Evolutionary conservation across 2,113 vertebrate genomes (phyloP), one percentile per base, ranked within the genome.

Genomic region (Prunella himalayana): DNA sequence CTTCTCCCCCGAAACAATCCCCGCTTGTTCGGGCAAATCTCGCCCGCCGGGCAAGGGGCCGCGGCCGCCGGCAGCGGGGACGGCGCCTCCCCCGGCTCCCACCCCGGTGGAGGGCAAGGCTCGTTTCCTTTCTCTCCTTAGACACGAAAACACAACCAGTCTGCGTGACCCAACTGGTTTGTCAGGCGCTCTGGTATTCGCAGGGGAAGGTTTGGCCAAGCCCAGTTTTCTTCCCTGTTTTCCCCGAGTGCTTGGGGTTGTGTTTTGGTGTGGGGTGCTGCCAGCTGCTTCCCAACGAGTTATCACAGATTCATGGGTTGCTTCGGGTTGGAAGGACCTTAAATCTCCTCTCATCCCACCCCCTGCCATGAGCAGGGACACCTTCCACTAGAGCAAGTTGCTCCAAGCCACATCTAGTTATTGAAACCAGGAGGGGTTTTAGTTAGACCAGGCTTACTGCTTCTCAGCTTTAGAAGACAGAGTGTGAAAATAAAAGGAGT

Each of bases 201-300:
- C 68, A 47, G 77, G 65, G 71, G 37, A 91, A 91, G 83, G 44
- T 73, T 77, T 69, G 77, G 86, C 92, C 76, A 6, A 72, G 63
- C 47, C 9, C 15, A 0, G 19, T 4, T 56, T 6, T 90, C 49
- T 50, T 5, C 39, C n/a, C 21, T 8, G 8, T 11, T 90, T 60
- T 33, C 33, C 57, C 50, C 33, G 0, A 25, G 80, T 0, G 25
- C 2, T 94, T 63, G 25, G 68, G 47, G 65, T 27, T 0, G 1
- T 6, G 0, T 39, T 51, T 7, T 22, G 20, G 79, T 10, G 1
- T 3, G 47, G 51, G 44, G 45, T 25, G 50, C 77, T 30, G n/a
- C 2, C 5, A 13, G 60, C 51, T 49, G 69, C 13, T 42, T 50
- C 45, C 33, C 13, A 8, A 1, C 0, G 23, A 45, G 28, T 25